Percentiles rank a stretch among this genome's conserved stretches.
Conservation (phyloP, 2,888 invertebrate species). For the Cephus sareptanus region DNA sequence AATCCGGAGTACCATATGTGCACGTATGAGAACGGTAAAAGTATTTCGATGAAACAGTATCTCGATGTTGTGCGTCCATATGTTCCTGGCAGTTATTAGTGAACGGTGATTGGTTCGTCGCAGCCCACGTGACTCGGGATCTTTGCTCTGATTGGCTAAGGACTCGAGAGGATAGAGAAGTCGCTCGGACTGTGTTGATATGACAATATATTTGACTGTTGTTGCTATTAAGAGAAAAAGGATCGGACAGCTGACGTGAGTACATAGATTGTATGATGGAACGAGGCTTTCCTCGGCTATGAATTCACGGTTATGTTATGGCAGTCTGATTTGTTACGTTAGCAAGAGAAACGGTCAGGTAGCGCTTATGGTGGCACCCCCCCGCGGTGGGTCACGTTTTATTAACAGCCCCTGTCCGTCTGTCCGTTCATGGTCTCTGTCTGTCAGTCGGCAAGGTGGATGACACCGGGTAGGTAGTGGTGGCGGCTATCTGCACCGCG, state of each 20-base stretch:
- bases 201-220: not conserved
- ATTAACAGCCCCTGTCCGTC: conserved; percentile 4
- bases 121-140: not conserved
- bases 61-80: not conserved
- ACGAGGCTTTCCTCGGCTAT: not conserved
- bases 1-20: not conserved
- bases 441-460: conserved; percentile 20
- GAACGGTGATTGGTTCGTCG: not conserved
- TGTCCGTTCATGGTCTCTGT: not conserved
- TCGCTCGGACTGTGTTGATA: not conserved
- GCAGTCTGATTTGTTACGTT: not conserved
- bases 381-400: conserved; percentile 8
- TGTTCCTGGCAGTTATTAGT: not conserved
- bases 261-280: not conserved
- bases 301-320: not conserved
- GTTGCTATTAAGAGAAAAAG: too few species aligned
- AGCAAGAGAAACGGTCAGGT: not conserved
- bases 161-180: not conserved
- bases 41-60: not conserved
- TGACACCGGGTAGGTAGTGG: conserved; percentile 19
- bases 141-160: not conserved
- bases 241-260: too few species aligned
- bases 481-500: conserved; percentile 51
- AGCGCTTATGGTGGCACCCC: conserved; percentile 10
- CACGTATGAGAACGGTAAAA: not conserved